Conservation (phyloP, 1,140 invertebrate species). For the Akabosia matsudoensis region DNA sequence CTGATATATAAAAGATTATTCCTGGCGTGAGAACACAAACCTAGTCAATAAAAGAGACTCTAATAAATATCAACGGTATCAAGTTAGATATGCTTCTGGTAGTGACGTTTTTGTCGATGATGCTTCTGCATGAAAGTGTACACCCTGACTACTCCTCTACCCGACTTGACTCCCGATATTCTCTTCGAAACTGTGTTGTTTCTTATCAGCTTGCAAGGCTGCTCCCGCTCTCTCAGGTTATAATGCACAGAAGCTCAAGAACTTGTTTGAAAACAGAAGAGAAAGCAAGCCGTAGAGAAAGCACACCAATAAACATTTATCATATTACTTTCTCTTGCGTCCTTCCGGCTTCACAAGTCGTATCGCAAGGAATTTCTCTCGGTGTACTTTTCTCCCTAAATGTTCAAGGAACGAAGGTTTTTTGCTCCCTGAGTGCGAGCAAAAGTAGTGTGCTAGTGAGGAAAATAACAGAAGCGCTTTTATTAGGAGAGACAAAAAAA, state of each 20-base stretch:
- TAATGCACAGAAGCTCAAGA: not conserved
- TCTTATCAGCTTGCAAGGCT: not conserved
- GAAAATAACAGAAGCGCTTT: not conserved
- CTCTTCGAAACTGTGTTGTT: too few relatives aligned
- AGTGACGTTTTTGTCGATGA: not conserved
- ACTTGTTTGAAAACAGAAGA: not conserved
- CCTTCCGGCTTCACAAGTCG: too few relatives aligned
- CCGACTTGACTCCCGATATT: not conserved
- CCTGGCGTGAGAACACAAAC: not conserved
- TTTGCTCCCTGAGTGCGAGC: not conserved
- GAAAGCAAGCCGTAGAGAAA: too few relatives aligned
- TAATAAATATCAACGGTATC: not conserved
- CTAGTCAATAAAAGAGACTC: not conserved
- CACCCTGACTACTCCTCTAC: not conserved
- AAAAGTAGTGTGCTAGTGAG: not conserved
- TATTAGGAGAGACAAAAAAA: not conserved
- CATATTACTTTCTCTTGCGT: not conserved
- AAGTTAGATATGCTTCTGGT: not conserved
- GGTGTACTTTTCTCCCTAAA: not conserved
- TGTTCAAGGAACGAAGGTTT: not conserved
- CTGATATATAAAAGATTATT: too few relatives aligned
- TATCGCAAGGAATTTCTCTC: not conserved
- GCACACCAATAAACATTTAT: slow-evolving; percentile 6
- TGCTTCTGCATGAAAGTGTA: not conserved
- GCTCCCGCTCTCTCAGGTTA: not conserved